Percentiles rank a stretch among this genome's conserved stretches.
These are phyloP conservation scores for Gymnocephalus cernua DNA, from an alignment of 2,113 vertebrate genomes.

Conservation along the genomic window DNA sequence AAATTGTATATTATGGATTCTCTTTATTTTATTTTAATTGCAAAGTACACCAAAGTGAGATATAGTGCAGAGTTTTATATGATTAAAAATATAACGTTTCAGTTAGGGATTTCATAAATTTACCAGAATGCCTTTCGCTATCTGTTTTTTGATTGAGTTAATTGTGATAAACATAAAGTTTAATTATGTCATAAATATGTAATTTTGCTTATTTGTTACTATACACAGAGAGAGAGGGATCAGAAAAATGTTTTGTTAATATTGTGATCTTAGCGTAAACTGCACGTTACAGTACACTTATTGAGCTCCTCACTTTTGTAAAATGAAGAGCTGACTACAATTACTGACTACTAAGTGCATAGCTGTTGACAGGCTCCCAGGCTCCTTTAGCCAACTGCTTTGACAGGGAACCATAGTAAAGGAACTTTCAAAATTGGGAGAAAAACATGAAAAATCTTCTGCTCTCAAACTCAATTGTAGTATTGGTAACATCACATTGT, in stretches of 20 bases:
- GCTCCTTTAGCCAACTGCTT: neutral
- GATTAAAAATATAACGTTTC: neutral
- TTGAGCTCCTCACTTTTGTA: neutral
- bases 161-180: neutral
- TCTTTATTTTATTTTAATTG: neutral
- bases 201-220: neutral
- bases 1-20: neutral
- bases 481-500: slow-evolving; percentile 20
- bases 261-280: neutral
- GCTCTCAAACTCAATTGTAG: slow-evolving; percentile 7
- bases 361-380: neutral
- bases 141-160: neutral
- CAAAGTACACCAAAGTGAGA: neutral
- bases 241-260: no score
- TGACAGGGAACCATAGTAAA: neutral
- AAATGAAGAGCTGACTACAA: slow-evolving; percentile 4
- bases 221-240: no score
- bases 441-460: neutral
- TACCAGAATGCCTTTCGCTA: neutral
- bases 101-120: no score
- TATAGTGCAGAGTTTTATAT: neutral
- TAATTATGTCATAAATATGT: neutral
- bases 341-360: neutral
- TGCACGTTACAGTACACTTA: neutral
- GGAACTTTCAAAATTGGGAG: neutral